Evolutionary conservation across 2,888 invertebrate genomes (phyloP), one percentile per base, ranked within the genome.

Genomic region (Pterostichus niger): DNA sequence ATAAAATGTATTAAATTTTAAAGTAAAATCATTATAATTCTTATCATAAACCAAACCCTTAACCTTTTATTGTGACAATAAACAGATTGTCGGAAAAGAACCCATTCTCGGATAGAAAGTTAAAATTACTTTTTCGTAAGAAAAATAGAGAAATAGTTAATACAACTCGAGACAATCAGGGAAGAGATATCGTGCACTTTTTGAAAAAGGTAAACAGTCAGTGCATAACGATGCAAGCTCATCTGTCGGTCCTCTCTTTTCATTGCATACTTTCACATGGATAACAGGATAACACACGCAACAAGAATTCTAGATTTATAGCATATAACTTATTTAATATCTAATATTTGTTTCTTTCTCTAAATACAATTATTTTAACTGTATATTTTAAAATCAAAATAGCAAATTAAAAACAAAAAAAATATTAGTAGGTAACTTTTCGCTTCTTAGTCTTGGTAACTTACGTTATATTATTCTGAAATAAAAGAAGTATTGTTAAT

Each of bases 121-220:
- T 71, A 71, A 71, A 71, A 71, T 71, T 71, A 71, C 71, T 71
- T 71, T 71, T 71, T 46, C 71, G 46, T 11, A 17, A 46, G 71
- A 71, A 11, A 71, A 71, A 71, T 71, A 71, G 49, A 71, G 24
- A 46, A 46, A 71, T 46, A 71, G 71, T 71, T 71, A 71, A 17
- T 9, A 11, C 31, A 71, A 71, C 17, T 46, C 9, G 46, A 71
- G 46, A 49, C 71, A 71, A 71, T 71, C 71, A 71, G 49, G 24
- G 71, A 46, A 13, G 49, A 71, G 44, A 71, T 46, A 71, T 71
- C 49, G 46, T 71, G 71, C 46, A 71, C 46, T 71, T 71, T 46
- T 71, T 46, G 13, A 46, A 71, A 64, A 64, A 64, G 64, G 64
- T 64, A 64, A 64, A 64, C 35, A 64, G 64, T 64, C 49, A 49